Conservation (phyloP, 2,797 vertebrate species). For the Protonibea diacanthus region DNA sequence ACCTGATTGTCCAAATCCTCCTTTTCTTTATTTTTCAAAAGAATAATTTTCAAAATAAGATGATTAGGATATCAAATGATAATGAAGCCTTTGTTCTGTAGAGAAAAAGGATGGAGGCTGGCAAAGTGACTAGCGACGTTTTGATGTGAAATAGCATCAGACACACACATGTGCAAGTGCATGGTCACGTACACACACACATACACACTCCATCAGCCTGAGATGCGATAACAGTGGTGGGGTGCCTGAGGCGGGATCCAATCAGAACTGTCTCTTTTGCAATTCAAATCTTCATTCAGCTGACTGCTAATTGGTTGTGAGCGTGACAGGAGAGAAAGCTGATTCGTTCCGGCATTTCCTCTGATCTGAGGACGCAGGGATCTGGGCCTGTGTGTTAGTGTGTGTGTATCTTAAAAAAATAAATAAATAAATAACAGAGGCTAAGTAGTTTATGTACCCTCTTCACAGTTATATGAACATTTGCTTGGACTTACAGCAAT, state of each 20-base stretch:
- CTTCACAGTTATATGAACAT: slow-evolving; percentile 23
- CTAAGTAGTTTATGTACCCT: slow-evolving; percentile 20
- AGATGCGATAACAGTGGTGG: slow-evolving; percentile 76
- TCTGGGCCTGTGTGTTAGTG: slow-evolving; percentile 20
- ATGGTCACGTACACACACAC: slow-evolving; percentile 7
- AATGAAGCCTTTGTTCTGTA: slow-evolving; percentile 69
- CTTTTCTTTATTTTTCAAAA: slow-evolving; percentile 58
- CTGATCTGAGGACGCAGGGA: slow-evolving; percentile 55
- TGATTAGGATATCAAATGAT: slow-evolving; percentile 72
- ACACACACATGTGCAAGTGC: slow-evolving; percentile 39
- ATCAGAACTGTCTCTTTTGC: slow-evolving; percentile 77
- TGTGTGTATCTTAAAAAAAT: too few relatives aligned
- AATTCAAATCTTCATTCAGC: slow-evolving; percentile 82
- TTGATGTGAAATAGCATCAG: slow-evolving; percentile 69
- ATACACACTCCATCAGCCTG: slow-evolving; percentile 52
- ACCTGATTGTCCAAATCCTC: slow-evolving; percentile 59
- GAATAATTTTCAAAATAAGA: slow-evolving; percentile 67
- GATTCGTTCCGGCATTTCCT: slow-evolving; percentile 73
- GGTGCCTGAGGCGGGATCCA: slow-evolving; percentile 71
- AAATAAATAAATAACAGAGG: too few relatives aligned
- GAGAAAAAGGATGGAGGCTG: slow-evolving; percentile 52
- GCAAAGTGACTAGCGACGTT: slow-evolving; percentile 53
- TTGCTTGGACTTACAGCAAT: slow-evolving; percentile 90
- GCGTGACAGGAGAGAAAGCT: slow-evolving; percentile 70
- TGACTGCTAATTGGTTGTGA: slow-evolving; percentile 76